These are phyloP conservation scores for Pedetes capensis DNA, from an alignment of 2,113 vertebrate genomes.

Conservation along the genomic window DNA sequence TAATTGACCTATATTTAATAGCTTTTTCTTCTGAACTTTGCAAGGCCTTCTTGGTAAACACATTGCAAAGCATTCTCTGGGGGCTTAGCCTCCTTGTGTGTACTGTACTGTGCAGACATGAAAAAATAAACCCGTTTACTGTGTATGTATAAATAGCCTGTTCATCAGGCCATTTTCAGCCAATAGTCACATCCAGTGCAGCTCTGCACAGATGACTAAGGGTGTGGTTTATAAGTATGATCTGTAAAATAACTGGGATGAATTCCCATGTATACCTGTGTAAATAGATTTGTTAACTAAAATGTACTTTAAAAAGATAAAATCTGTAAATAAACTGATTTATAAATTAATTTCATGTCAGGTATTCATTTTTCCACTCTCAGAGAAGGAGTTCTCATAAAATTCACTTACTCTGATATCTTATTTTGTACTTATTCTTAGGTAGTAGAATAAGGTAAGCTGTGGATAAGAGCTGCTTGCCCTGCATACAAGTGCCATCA, in stretches of 20 bases:
- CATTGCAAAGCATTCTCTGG: constrained; percentile 81
- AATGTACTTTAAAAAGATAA: constrained; percentile 90
- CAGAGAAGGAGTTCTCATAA: not conserved
- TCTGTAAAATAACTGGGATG: constrained; percentile 88
- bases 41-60: constrained; percentile 83
- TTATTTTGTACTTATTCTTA: not conserved
- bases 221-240: constrained; percentile 86
- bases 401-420: not conserved
- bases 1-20: constrained; percentile 84
- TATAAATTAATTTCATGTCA: constrained; percentile 84
- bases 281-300: constrained; percentile 95
- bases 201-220: constrained; percentile 81
- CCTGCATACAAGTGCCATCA: too few relatives aligned
- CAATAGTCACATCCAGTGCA: constrained; percentile 80
- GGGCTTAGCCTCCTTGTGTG: constrained; percentile 72
- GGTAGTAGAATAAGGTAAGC: not conserved
- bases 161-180: constrained; percentile 80
- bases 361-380: constrained; percentile 36
- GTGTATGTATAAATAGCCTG: constrained; percentile 89
- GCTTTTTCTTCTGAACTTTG: constrained; percentile 82
- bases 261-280: constrained; percentile 90
- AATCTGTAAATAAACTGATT: constrained; percentile 98
- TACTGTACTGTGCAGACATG: constrained; percentile 84
- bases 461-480: not conserved
- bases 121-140: constrained; percentile 86